Evolutionary conservation across 2,888 invertebrate genomes (phyloP).

Genomic region (Crossocerus cetratus): DNA sequence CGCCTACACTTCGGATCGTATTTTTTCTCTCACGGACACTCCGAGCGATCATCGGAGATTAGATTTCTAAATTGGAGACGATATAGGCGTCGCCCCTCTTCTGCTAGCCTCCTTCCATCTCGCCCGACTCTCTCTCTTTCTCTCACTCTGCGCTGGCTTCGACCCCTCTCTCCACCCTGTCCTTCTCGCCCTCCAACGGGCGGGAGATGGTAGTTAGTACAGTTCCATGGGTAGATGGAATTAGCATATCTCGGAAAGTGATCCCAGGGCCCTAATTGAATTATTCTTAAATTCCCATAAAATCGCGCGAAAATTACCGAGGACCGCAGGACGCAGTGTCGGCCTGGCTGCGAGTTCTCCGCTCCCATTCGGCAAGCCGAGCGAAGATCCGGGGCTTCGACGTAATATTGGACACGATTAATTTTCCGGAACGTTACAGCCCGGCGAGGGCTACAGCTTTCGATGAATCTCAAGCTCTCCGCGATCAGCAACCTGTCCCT

Average conservation of each 20-base stretch:
- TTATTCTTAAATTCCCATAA: constrained; percentile 78
- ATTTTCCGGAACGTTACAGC: constrained; percentile 74
- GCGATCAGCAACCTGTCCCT: not conserved
- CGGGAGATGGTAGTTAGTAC: constrained; percentile 49
- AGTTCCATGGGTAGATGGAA: constrained; percentile 60
- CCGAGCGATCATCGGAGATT: constrained; percentile 76
- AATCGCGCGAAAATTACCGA: constrained; percentile 76
- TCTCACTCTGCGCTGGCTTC: constrained; percentile 15
- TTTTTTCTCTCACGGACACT: constrained; percentile 66
- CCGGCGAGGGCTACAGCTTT: constrained; percentile 29
- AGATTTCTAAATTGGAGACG: constrained; percentile 77
- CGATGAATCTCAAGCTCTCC: constrained; percentile 5
- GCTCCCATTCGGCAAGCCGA: constrained; percentile 18
- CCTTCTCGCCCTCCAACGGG: constrained; percentile 22
- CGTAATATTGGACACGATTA: constrained; percentile 71
- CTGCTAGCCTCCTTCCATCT: constrained; percentile 47
- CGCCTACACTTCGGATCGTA: constrained; percentile 45
- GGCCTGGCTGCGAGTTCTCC: constrained; percentile 25
- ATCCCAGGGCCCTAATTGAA: constrained; percentile 76
- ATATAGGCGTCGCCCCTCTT: constrained; percentile 42
- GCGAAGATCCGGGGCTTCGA: constrained; percentile 12
- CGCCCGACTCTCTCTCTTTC: constrained; percentile 9
- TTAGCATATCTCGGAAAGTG: constrained; percentile 76
- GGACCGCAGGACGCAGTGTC: constrained; percentile 43
- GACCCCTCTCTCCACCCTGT: constrained; percentile 8